Conservation (phyloP, 2,113 vertebrate genomes). For the Pteropus alecto region DNA sequence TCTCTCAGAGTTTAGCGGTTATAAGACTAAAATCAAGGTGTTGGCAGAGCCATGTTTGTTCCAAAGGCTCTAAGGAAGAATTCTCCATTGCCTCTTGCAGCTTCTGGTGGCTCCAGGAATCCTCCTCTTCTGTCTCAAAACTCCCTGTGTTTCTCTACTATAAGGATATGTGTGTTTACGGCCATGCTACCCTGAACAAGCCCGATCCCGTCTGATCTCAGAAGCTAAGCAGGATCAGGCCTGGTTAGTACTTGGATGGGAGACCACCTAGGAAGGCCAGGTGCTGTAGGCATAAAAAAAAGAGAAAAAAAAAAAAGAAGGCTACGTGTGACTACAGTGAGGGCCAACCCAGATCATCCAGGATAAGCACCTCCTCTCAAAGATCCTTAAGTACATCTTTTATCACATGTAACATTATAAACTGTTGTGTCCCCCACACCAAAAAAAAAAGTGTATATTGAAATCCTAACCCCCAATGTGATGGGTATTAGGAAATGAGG, state of each 20-base stretch:
- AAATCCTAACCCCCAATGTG: neutral
- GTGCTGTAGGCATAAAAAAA: no score
- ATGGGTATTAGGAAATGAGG: neutral
- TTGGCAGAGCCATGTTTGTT: neutral
- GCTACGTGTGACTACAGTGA: neutral
- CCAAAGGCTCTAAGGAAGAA: neutral
- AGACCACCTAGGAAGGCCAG: no score
- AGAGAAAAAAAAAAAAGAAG: no score
- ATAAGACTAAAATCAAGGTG: neutral
- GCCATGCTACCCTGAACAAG: no score
- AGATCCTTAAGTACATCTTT: neutral
- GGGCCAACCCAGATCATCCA: neutral
- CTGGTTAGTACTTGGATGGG: no score
- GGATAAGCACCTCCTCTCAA: neutral
- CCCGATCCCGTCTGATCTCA: no score
- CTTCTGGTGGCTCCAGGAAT: neutral
- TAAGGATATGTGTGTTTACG: neutral
- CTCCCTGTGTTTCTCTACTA: neutral
- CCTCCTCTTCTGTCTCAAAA: neutral
- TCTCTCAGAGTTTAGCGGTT: neutral
- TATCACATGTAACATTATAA: neutral
- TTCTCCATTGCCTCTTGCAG: neutral
- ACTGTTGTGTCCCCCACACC: neutral
- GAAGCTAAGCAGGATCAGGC: no score
- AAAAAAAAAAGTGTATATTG: neutral